phyloP scores from a whole-genome alignment of 2,888 invertebrate genomes.

The Dorcus hopei region DNA sequence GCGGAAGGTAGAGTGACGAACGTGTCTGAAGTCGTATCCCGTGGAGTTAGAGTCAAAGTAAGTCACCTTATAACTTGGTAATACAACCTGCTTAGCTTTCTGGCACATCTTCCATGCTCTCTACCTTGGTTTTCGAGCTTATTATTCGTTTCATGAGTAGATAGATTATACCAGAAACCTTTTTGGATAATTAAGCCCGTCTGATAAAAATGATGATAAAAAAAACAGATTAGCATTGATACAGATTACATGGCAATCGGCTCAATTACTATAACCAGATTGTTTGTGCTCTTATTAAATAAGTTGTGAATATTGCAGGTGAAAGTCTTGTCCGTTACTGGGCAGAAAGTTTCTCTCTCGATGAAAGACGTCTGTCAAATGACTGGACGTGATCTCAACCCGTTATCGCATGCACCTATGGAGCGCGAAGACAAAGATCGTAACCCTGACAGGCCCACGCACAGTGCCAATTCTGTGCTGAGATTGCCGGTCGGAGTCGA shows the following conservation, averaged over 20 bases:
- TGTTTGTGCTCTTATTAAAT: too few species aligned
- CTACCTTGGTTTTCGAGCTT: too few species aligned
- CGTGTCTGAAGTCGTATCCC: slow-evolving; percentile 88
- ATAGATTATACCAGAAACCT: too few species aligned
- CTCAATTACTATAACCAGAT: too few species aligned
- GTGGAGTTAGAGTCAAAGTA: slow-evolving; percentile 86
- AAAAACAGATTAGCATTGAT: not conserved
- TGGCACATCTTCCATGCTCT: too few species aligned
- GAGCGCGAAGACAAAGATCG: slow-evolving; percentile 71
- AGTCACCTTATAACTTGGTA: slow-evolving; percentile 19
- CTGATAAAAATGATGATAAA: too few species aligned
- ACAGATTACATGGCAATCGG: not conserved
- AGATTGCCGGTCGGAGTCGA: slow-evolving; percentile 53
- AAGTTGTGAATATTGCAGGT: slow-evolving; percentile 47
- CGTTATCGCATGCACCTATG: slow-evolving; percentile 65
- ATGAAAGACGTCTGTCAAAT: slow-evolving; percentile 98
- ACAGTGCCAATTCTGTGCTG: slow-evolving; percentile 53
- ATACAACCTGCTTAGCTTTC: not conserved
- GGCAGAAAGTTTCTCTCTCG: slow-evolving; percentile 90
- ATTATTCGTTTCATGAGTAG: too few species aligned
- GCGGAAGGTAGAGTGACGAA: slow-evolving; percentile 91
- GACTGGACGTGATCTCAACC: slow-evolving; percentile 92
- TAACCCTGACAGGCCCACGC: slow-evolving; percentile 89
- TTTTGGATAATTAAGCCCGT: too few species aligned
- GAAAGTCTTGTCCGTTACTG: slow-evolving; percentile 89